phyloP scores from a whole-genome alignment of 2,797 vertebrate genomes.

The Stomatorhinus walkeri region DNA sequence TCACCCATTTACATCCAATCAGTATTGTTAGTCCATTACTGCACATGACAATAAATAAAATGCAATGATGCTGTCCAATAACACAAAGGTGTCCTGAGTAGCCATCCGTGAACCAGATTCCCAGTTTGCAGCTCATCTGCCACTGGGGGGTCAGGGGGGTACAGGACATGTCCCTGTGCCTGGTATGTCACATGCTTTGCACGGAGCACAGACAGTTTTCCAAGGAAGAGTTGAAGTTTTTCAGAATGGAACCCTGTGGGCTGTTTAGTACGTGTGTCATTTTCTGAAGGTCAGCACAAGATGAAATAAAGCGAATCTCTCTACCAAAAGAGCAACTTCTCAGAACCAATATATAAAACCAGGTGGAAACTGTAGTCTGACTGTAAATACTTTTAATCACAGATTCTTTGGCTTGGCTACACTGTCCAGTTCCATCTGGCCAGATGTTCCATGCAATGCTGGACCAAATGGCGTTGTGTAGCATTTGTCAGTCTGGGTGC shows the following conservation, averaged over 20 bases:
- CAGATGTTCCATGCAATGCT: background rate
- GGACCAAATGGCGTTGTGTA: background rate
- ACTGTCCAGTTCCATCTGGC: background rate
- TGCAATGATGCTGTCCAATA: background rate
- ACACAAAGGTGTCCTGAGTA: background rate
- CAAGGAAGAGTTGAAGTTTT: background rate
- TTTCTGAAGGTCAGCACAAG: background rate
- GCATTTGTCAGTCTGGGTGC: background rate
- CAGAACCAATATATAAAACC: background rate
- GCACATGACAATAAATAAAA: slow-evolving; percentile 27
- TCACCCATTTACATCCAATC: slow-evolving; percentile 37
- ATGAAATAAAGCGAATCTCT: background rate
- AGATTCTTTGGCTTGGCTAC: background rate
- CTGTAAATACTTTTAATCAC: background rate
- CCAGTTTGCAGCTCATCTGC: background rate
- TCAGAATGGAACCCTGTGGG: background rate
- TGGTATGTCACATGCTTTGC: background rate
- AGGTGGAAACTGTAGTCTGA: background rate
- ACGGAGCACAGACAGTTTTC: background rate
- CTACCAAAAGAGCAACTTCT: background rate
- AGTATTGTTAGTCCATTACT: slow-evolving; percentile 42
- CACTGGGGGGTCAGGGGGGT: no score
- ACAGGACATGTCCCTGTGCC: background rate
- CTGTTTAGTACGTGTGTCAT: background rate
- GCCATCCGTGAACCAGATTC: background rate